Base-by-base conservation (phyloP, 2,888 invertebrate species). In the Gymnocheta viridis region DNA sequence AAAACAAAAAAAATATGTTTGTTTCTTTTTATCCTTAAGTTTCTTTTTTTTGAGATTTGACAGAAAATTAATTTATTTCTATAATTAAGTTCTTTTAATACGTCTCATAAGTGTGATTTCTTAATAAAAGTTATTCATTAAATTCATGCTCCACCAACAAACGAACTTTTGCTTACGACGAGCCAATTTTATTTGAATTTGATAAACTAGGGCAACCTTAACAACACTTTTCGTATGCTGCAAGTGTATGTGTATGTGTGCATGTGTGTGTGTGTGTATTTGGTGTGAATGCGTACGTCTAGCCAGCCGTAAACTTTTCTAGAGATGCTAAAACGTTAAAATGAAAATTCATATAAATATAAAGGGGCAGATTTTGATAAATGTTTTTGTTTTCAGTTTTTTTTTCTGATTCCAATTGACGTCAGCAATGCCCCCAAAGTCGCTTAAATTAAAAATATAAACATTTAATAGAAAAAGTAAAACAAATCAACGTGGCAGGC, bases 341-440 rank as follows among this genome's bases (percentile, higher is more conserved):
- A 69, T 44, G 19, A 32, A 73, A 67, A 60, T 47, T 35, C 64
- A 72, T 64, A 64, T 54, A 56, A 67, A 67, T 56, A 58, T 47
- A 67, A 47, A 74, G 24, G 60, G 67, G 44, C 60, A 73, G 49
- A 67, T 51, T 74, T 35, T 69, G 72, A 72, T 66, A 62, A 72
- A 58, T 67, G 67, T 49, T 76, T 24, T 58, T 64, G 6, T 32
- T 12, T 7, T 10, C 24, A 69, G 6, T 62, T 19, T 41, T 62
- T 32, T 24, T 41, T 51, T 41, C 19, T 54, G 19, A 69, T 58
- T 47, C 22, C 80, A 73, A 91, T 91, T 91, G 91, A 91, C 91
- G 91, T 91, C 91, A 91, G 91, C 91, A 91, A 89, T 91, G 91
- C 91, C 91, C 91, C 91, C 91, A 90, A 90, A 89, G 89, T 87